Conservation (phyloP, 2,113 vertebrate species). For the Panurus biarmicus region DNA sequence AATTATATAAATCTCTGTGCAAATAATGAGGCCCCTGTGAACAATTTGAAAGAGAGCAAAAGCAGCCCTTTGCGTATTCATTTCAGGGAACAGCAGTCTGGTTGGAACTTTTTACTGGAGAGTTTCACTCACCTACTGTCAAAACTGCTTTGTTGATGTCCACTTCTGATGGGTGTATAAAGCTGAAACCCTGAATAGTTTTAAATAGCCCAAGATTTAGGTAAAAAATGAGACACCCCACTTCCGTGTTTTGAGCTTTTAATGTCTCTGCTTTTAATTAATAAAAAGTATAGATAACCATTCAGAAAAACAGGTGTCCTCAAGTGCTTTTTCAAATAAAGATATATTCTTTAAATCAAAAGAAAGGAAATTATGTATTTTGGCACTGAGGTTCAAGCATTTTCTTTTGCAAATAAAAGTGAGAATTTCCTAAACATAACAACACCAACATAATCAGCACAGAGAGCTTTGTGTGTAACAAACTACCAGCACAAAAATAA, state of each 20-base stretch:
- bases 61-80: neutral
- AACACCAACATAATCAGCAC: neutral
- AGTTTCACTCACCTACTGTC: neutral
- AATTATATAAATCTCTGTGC: slow-evolving; percentile 17
- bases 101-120: neutral
- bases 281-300: neutral
- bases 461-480: neutral
- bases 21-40: slow-evolving; percentile 29
- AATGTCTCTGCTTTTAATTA: neutral
- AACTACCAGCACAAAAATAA: neutral
- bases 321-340: neutral
- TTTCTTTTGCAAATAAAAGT: neutral
- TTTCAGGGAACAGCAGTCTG: neutral
- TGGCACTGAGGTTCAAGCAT: neutral
- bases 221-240: neutral
- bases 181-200: neutral
- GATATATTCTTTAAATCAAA: neutral
- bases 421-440: neutral
- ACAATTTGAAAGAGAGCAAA: neutral
- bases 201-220: neutral
- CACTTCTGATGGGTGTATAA: neutral
- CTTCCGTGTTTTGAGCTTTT: neutral
- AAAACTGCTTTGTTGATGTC: neutral
- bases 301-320: neutral
- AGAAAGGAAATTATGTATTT: neutral